Base-by-base conservation (phyloP, 2,113 vertebrate species). In the rat (Rattus norvegicus) region DNA sequence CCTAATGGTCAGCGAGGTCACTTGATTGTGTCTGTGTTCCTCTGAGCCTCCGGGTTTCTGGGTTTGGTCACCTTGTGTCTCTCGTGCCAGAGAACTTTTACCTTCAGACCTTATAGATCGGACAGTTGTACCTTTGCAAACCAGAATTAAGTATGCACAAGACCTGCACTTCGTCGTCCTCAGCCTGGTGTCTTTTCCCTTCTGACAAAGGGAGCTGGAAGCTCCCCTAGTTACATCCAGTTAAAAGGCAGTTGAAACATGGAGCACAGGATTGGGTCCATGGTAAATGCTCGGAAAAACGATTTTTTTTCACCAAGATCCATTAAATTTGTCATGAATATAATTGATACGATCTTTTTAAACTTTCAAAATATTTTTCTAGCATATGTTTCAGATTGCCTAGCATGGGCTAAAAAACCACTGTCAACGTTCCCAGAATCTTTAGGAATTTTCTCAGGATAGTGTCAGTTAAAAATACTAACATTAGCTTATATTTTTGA, bases 391-490 rank as follows among this genome's bases (percentile, higher is more conserved):
- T 96, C 61, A 95, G 93, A 88, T 96, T 88, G 92, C 72, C 54
- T 91, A 70, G 76, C 70, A 89, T 59, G 22, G 59, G 16, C 8
- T 54, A 95, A 96, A 90, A 85, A 87, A 80, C 83, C 75, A 80
- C 73, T 91, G 69, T 72, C 75, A 28, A 13, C 39, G 39, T 59
- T 95, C 39, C 47, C 76, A 56, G 77, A 94, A 83, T 91, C 77
- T 94, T 96, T 56, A 91, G 61, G 83, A 75, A 65, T 87, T 89
- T 92, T 95, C 89, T 95, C 49, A 95, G 96, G 81, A 79, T 83
- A 94, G 89, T 54, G 86, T 63, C 54, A 81, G 61, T 91, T 95
- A 76, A 89, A 92, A 91, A 88, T 67, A 80, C 47, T 93, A 83
- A 75, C 61, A 79, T 69, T 91, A 91, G 77, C 49, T 83, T 95